Base-by-base conservation (phyloP, 1,140 invertebrate genomes). In the Plodia interpunctella region DNA sequence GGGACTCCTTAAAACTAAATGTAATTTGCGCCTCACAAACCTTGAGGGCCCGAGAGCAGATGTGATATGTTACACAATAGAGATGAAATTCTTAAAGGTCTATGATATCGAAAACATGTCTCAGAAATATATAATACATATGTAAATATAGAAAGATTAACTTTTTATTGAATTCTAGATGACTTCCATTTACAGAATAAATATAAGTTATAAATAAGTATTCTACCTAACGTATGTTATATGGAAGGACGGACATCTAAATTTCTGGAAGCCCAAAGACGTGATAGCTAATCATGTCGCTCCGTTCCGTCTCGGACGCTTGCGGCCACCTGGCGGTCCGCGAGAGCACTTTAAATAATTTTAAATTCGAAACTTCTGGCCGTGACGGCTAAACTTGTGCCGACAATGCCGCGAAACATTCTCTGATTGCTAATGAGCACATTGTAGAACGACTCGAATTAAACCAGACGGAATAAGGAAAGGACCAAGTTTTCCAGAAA, bases 361-460 rank as follows among this genome's bases (percentile, higher is more conserved):
- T 80, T 68, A 80, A 79, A 84, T 80, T 80, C 72, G 68, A 65
- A 81, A 83, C 72, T 74, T 70, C 74, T 82, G 76, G 51, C 63
- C 65, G 65, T 74, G 78, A 80, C 78, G 74, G 68, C 68, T 75
- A 64, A 82, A 82, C 76, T 80, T 77, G 59, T 49, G 62, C 70
- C 69, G 80, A 83, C 78, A 82, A 83, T 82, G 77, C 67, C 73
- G 68, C 74, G 71, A 76, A 79, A 79, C 79, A 78, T 79, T 83
- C 73, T 60, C 70, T 73, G 78, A 86, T 86, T 83, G 79, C 74
- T 86, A 86, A 83, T 83, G 83, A 86, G 81, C 65, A 80, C 74
- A 79, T 78, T 79, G 73, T 80, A 74, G 70, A 70, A 78, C 70
- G 74, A 81, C 73, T 77, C 73, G 68, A 72, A 78, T 74, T 78